Evolutionary conservation across 2,888 invertebrate genomes (phyloP).

Genomic region (Schrankia costaestrigalis): DNA sequence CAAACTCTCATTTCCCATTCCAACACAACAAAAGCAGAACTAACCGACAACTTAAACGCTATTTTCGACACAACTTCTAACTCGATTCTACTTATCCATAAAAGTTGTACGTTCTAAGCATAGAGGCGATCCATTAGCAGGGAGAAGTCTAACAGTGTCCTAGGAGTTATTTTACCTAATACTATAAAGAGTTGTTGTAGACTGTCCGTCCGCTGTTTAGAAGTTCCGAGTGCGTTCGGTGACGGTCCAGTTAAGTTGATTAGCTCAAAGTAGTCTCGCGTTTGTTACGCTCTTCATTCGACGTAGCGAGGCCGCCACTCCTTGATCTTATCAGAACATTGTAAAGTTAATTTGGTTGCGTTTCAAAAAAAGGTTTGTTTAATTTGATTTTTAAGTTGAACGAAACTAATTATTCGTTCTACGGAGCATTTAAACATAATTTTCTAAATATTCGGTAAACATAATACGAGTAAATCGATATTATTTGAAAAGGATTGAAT

Average conservation of each 20-base stretch:
- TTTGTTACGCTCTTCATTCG: conserved; percentile 44
- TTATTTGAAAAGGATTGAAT: conserved; percentile 14
- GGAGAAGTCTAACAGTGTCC: conserved; percentile 64
- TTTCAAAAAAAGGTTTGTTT: conserved; percentile 38
- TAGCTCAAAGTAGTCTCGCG: conserved; percentile 50
- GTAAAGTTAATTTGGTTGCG: conserved; percentile 50
- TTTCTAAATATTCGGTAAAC: conserved; percentile 18
- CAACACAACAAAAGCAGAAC: conserved; percentile 46
- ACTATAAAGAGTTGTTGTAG: conserved; percentile 69
- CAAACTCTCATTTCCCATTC: conserved; percentile 38
- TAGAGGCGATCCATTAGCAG: conserved; percentile 72
- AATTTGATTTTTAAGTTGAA: conserved; percentile 42
- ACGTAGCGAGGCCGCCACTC: conserved; percentile 47
- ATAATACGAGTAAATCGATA: conserved; percentile 9
- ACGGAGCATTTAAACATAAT: conserved; percentile 29
- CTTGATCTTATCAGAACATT: conserved; percentile 51
- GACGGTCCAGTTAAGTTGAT: conserved; percentile 58
- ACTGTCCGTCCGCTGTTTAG: conserved; percentile 52
- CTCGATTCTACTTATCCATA: conserved; percentile 70
- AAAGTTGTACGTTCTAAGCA: conserved; percentile 72
- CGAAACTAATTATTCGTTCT: conserved; percentile 35
- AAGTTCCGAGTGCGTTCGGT: conserved; percentile 60
- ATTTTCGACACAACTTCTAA: conserved; percentile 64
- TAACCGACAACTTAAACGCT: conserved; percentile 52
- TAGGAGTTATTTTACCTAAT: conserved; percentile 69